phyloP scores from a whole-genome alignment of 2,888 invertebrate species.

The Baronia brevicornis region DNA sequence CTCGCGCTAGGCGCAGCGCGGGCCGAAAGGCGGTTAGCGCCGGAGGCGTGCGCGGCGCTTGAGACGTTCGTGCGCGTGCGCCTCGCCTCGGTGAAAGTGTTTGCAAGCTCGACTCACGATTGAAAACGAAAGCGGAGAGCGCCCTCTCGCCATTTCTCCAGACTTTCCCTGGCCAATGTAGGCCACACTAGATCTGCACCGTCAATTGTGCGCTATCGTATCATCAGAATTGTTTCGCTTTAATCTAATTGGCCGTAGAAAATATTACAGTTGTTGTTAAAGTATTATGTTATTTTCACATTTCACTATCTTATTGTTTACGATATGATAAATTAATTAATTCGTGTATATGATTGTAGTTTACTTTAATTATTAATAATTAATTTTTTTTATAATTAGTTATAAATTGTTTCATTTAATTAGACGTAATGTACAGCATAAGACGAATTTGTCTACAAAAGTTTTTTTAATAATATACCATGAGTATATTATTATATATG shows the following conservation, averaged over 20 bases:
- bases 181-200: constrained; percentile 66
- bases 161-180: constrained; percentile 71
- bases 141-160: constrained; percentile 74
- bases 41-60: constrained; percentile 52
- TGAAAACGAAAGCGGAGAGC: constrained; percentile 74
- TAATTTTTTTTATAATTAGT: too few species aligned
- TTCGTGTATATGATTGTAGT: too few species aligned
- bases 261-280: too few species aligned
- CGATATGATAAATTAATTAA: too few species aligned
- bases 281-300: too few species aligned
- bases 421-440: too few species aligned
- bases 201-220: constrained; percentile 52
- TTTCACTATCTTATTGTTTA: too few species aligned
- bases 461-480: too few species aligned
- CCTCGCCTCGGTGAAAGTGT: constrained; percentile 73
- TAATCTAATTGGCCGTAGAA: too few species aligned
- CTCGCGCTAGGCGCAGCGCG: constrained; percentile 52
- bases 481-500: too few species aligned
- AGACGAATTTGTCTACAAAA: too few species aligned
- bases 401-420: constrained; percentile 7
- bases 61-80: constrained; percentile 52
- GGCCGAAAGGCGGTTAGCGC: constrained; percentile 55
- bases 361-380: too few species aligned
- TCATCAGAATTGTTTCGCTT: constrained; percentile 32
- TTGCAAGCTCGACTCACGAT: constrained; percentile 56